Evolutionary conservation across 1,140 invertebrate species (phyloP).

Genomic region (Thaumetopoea pityocampa): DNA sequence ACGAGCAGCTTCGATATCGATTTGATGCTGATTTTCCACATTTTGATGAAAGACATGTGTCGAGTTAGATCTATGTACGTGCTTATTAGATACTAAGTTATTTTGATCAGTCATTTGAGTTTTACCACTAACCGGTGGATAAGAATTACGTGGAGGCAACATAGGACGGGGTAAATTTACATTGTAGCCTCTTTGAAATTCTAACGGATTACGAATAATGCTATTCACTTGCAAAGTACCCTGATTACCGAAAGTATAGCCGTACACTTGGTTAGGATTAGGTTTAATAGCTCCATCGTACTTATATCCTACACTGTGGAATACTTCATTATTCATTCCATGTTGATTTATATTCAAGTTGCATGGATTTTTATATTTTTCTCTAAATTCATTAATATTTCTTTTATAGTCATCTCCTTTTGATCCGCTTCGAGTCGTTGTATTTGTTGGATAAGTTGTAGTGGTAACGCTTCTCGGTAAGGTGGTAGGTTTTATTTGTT

Average conservation of each 20-base stretch:
- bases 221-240: slow-evolving; percentile 69
- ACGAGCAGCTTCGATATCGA: slow-evolving; percentile 64
- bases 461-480: slow-evolving; percentile 69
- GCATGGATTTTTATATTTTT: slow-evolving; percentile 77
- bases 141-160: slow-evolving; percentile 78
- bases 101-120: slow-evolving; percentile 69
- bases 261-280: slow-evolving; percentile 67
- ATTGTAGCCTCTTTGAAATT: slow-evolving; percentile 75
- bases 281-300: slow-evolving; percentile 53
- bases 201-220: slow-evolving; percentile 73
- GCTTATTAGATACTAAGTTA: slow-evolving; percentile 70
- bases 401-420: slow-evolving; percentile 74
- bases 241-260: slow-evolving; percentile 72
- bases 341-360: slow-evolving; percentile 46
- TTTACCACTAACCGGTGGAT: slow-evolving; percentile 76
- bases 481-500: slow-evolving; percentile 67
- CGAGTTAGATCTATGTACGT: slow-evolving; percentile 74
- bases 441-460: slow-evolving; percentile 61
- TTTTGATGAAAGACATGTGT: slow-evolving; percentile 74
- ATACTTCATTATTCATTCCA: slow-evolving; percentile 61
- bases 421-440: slow-evolving; percentile 53
- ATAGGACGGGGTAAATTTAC: slow-evolving; percentile 74
- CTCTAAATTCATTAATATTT: slow-evolving; percentile 78
- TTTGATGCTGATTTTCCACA: slow-evolving; percentile 54
- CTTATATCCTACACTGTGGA: slow-evolving; percentile 64